phyloP scores from a whole-genome alignment of 2,888 invertebrate genomes.

The Tipula unca region DNA sequence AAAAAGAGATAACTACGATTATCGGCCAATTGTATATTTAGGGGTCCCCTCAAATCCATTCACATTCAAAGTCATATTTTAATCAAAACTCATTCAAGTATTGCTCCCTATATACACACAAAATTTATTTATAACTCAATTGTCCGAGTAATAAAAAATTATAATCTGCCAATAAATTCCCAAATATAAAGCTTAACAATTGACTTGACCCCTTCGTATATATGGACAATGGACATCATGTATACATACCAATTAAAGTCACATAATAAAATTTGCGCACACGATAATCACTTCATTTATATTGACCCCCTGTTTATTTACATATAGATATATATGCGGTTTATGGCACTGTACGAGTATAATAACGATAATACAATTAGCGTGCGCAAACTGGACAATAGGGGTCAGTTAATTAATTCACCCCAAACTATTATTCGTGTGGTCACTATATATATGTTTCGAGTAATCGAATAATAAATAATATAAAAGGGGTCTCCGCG shows the following conservation, averaged over 20 bases:
- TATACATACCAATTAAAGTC: not conserved
- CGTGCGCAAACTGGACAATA: not conserved
- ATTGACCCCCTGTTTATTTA: not conserved
- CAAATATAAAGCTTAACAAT: not conserved
- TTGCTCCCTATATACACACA: not conserved
- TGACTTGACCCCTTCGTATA: not conserved
- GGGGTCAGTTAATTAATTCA: not conserved
- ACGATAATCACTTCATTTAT: not conserved
- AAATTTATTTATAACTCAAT: not conserved
- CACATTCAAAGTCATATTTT: not conserved
- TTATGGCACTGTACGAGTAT: not conserved
- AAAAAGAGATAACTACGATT: not conserved
- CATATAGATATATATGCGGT: not conserved
- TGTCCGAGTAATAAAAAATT: not conserved
- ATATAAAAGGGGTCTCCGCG: not conserved
- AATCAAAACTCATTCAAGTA: not conserved
- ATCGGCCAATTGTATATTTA: not conserved
- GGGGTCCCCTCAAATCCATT: not conserved
- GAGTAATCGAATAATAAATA: not conserved
- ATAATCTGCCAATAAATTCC: not conserved
- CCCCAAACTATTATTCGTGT: not conserved
- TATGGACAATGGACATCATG: not conserved
- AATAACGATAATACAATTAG: not conserved
- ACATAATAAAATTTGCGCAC: slow-evolving; percentile 14
- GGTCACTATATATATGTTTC: not conserved